phyloP scores from a whole-genome alignment of 2,888 invertebrate genomes.

The Platycheirus rosarum region DNA sequence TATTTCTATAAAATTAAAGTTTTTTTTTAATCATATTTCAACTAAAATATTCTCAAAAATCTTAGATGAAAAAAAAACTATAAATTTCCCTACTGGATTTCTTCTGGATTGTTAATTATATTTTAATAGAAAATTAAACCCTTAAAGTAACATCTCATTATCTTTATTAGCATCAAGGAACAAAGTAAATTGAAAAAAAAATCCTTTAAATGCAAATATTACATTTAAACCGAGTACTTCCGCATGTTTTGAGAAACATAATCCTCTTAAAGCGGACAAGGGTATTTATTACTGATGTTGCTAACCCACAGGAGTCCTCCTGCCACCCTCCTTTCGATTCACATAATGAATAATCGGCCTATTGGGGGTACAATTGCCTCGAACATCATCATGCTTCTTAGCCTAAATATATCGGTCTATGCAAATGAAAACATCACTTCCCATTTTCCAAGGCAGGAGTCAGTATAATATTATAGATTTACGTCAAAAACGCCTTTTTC shows the following conservation, averaged over 20 bases:
- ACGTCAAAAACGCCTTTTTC: not conserved
- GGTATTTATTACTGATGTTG: not conserved
- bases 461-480: not conserved
- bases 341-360: not conserved
- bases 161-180: not conserved
- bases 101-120: too few relatives aligned
- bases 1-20: too few relatives aligned
- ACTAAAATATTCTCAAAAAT: too few relatives aligned
- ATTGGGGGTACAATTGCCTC: slow-evolving; percentile 13
- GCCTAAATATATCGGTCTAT: not conserved
- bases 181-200: not conserved
- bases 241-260: not conserved
- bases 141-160: too few relatives aligned
- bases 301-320: too few relatives aligned
- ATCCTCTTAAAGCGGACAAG: slow-evolving; percentile 14
- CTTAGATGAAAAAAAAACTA: too few relatives aligned
- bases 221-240: not conserved
- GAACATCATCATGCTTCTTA: slow-evolving; percentile 2
- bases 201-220: not conserved
- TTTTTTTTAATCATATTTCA: too few relatives aligned
- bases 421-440: slow-evolving; percentile 13
- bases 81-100: too few relatives aligned
- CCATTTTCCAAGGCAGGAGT: not conserved
- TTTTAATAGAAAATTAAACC: too few relatives aligned
- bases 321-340: not conserved